Conservation (phyloP, 92 coral and sea anemone genomes). For the Parazoanthus swiftii region DNA sequence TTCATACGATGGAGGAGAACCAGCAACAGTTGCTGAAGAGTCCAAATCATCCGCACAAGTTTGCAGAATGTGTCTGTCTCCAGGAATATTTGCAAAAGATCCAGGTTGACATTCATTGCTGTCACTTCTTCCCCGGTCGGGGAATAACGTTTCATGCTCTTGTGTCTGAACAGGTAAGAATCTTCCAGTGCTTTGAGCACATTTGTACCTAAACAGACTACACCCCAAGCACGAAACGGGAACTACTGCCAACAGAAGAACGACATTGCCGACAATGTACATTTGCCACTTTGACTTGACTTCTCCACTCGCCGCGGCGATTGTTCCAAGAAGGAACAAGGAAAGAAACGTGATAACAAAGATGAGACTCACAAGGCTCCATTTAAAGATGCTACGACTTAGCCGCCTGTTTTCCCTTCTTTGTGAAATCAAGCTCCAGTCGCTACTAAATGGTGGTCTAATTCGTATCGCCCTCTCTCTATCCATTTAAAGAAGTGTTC, state of each 20-base stretch:
- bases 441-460: not conserved
- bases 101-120: not conserved
- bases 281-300: constrained; percentile 11
- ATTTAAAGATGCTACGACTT: not conserved
- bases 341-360: not conserved
- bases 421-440: not conserved
- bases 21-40: not conserved
- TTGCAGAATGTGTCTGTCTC: not conserved
- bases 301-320: not conserved
- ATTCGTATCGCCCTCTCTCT: not conserved
- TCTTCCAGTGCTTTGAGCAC: not conserved
- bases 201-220: not conserved
- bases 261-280: constrained; percentile 11
- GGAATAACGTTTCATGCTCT: not conserved
- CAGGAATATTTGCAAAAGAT: not conserved
- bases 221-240: not conserved
- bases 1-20: constrained; percentile 8
- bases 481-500: not conserved
- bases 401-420: not conserved
- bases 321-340: constrained; percentile 22
- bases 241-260: not conserved
- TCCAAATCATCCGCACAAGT: not conserved
- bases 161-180: not conserved
- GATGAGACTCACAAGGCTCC: not conserved
- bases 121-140: not conserved